Evolutionary conservation across 2,797 vertebrate genomes (phyloP).

Genomic region (Ceryle rudis): DNA sequence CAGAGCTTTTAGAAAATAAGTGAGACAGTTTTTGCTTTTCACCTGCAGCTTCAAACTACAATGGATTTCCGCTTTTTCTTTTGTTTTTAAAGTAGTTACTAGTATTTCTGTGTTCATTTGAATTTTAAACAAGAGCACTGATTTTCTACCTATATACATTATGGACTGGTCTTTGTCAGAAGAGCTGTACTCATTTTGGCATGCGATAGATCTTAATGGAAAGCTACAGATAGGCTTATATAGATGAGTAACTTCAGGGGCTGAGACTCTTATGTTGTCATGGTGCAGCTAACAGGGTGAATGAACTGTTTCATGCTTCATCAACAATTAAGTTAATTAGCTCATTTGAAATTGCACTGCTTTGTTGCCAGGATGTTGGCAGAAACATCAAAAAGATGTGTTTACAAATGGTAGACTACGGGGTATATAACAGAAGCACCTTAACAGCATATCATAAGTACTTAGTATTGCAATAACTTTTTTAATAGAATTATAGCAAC

Average conservation of each 20-base stretch:
- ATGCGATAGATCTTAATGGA: constrained; percentile 77
- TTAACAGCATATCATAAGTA: constrained; percentile 77
- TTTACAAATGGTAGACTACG: constrained; percentile 93
- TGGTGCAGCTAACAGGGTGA: constrained; percentile 96
- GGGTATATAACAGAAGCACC: constrained; percentile 88
- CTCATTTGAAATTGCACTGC: constrained; percentile 99
- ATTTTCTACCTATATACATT: background rate
- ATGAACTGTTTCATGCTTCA: constrained; percentile 99
- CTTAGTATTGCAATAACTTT: constrained; percentile 60
- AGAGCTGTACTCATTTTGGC: constrained; percentile 17
- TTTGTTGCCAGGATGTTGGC: constrained; percentile 98
- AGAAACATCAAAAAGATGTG: constrained; percentile 97
- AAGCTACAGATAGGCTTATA: constrained; percentile 88
- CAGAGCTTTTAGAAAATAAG: background rate
- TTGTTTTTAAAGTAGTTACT: background rate
- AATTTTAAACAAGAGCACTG: background rate
- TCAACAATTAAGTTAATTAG: constrained; percentile 99
- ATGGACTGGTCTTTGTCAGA: constrained; percentile 56
- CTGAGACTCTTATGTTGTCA: constrained; percentile 94
- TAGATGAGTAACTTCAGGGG: constrained; percentile 90
- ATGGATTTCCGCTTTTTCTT: background rate
- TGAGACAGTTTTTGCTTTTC: background rate
- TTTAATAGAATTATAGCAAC: constrained; percentile 40
- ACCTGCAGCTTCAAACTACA: background rate
- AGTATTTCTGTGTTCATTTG: background rate